Conservation (phyloP, 2,113 vertebrate species). For the Malurus melanocephalus region DNA sequence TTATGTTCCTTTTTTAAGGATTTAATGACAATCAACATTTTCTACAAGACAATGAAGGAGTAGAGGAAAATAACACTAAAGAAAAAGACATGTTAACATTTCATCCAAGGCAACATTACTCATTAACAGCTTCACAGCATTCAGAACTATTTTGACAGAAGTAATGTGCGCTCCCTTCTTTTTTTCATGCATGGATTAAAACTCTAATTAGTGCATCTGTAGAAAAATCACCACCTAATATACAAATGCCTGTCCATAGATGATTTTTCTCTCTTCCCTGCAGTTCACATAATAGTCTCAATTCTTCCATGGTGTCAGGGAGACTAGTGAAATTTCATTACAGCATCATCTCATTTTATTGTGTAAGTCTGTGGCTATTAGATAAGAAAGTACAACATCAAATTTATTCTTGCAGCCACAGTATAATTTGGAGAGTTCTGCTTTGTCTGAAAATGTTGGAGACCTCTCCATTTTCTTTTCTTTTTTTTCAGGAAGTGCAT, state of each 20-base stretch:
- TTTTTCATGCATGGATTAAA: constrained; percentile 16
- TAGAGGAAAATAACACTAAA: not conserved
- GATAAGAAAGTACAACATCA: not conserved
- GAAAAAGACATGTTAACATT: constrained; percentile 11
- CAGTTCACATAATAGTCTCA: not conserved
- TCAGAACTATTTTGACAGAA: constrained; percentile 32
- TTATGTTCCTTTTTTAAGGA: not conserved
- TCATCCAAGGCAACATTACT: constrained; percentile 19
- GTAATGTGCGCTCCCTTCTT: not conserved
- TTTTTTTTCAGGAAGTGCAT: not conserved
- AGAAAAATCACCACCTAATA: constrained; percentile 30
- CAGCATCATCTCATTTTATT: not conserved
- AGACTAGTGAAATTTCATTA: not conserved
- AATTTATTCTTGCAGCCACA: not conserved
- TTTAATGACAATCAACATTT: constrained; percentile 18
- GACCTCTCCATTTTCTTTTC: not conserved
- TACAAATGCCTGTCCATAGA: constrained; percentile 9
- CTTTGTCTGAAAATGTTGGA: not conserved
- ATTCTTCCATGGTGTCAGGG: not conserved
- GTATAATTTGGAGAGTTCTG: not conserved
- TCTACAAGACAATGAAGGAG: constrained; percentile 10
- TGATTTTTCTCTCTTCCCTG: constrained; percentile 3
- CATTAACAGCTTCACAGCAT: constrained; percentile 15
- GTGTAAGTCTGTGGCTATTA: constrained; percentile 21
- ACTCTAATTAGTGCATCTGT: constrained; percentile 27